phyloP scores from a whole-genome alignment of 2,113 vertebrate genomes.

The Varanus komodoensis region DNA sequence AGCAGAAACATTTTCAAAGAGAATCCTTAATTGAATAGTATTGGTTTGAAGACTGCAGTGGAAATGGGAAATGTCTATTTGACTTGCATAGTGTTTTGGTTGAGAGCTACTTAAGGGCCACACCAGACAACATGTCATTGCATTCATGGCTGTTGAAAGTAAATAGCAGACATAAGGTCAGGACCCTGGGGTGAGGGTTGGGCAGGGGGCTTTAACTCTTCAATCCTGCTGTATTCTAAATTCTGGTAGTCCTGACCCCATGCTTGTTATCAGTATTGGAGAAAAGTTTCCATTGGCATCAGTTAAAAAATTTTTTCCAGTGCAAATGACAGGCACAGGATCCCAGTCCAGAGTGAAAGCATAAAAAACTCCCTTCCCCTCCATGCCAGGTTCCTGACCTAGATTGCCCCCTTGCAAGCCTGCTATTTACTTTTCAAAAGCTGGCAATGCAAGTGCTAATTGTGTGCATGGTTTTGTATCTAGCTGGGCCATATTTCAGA shows the following conservation, averaged over 20 bases:
- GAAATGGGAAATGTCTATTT: not conserved
- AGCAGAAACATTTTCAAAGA: conserved; percentile 7
- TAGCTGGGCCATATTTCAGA: not conserved
- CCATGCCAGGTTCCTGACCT: not conserved
- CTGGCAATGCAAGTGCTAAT: not conserved
- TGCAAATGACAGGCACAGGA: not conserved
- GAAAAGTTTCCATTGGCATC: not conserved
- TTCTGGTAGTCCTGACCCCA: too few species aligned
- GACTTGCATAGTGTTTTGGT: not conserved
- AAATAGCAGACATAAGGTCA: not conserved
- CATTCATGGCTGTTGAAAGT: not conserved
- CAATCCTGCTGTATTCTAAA: not conserved
- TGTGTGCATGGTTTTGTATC: not conserved
- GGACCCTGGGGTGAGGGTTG: not conserved
- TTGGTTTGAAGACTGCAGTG: conserved; percentile 16
- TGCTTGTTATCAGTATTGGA: not conserved
- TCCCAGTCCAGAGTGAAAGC: not conserved
- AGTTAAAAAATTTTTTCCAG: not conserved
- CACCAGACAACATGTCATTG: not conserved
- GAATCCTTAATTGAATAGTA: conserved; percentile 6
- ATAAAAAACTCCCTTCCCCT: not conserved
- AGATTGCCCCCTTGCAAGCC: not conserved
- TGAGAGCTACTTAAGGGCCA: not conserved
- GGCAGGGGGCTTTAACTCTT: not conserved
- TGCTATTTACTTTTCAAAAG: not conserved